Evolutionary conservation across 2,888 invertebrate genomes (phyloP), one percentile per base, ranked within the genome.

Genomic region (Tipula unca): DNA sequence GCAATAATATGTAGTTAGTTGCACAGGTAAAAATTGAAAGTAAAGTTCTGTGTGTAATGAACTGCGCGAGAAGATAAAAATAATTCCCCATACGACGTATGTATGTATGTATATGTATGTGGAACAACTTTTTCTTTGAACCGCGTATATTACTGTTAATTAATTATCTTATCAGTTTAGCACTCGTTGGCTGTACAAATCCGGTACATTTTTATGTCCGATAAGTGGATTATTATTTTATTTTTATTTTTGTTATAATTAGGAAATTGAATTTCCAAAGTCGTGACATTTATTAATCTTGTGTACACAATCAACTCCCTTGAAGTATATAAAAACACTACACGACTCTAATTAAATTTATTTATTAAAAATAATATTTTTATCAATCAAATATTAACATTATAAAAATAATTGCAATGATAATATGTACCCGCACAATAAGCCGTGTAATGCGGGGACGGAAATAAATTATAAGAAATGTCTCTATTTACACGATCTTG

Each of bases 211-310:
- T 36, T 10, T 39, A 39, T 13, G 10, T 13, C 13, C 39, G 39
- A 39, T 39, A 39, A 39, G 39, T 13, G 39, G 10, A 6, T 32
- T 32, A 0, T 32, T 32, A 32, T 6, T 6, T 32, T 6, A 32
- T 39, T 39, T 39, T 39, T 39, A 39, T 48, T 17, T 6, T 48
- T 17, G 48, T 10, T 14, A 32, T 2, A n/a, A 48, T 48, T 48
- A 48, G 20, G 69, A 69, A 69, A 69, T 69, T 25, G 10, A 69
- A 20, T 69, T 69, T 20, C 20, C 20, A 69, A 69, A 69, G 69
- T 69, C 69, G 69, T 69, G 69, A 69, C 69, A 69, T 69, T 69
- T 69, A 69, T 69, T 69, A 69, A 69, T 69, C 69, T 69, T 69
- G 69, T 13, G 69, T 48, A 48, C 48, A 48, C 39, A 39, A 39